Evolutionary conservation across 2,888 invertebrate genomes (phyloP), one percentile per base, ranked within the genome.

Genomic region (Digitonthophagus gazella): DNA sequence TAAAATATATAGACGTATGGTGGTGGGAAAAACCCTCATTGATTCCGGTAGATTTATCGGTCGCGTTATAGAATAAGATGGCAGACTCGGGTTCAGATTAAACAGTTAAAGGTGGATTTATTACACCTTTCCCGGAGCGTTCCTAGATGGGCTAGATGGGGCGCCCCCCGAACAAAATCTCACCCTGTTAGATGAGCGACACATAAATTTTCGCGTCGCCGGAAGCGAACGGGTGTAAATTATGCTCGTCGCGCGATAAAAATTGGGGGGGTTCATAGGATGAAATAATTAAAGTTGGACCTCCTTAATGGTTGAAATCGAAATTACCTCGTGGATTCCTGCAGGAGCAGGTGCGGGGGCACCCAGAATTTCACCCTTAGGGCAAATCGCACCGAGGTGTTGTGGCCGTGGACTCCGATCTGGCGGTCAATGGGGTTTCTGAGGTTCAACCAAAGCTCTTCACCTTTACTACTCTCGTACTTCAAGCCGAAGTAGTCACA

Each of bases 311-410:
- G 1, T 44, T 44, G 3, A 44, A 44, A 44, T 44, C 44, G 15
- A 71, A 70, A 71, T 80, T 82, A 92, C 87, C 93, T 90, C 16
- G 94, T 95, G 56, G 90, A 89, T 79, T 93, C 93, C 82, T 94
- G 93, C 72, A 94, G 88, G 71, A 96, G 87, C 71, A 91, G 88
- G 83, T 95, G 95, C 1, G 95, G 95, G 1, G 93, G 93, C 58
- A 96, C 95, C 93, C 94, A 95, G 85, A 95, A 96, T 83, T 96
- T 96, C 75, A 95, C 93, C 74, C 91, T 85, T 69, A 93, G 84
- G 73, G 90, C 88, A 73, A 93, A 88, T 64, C 91, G 86, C 71
- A 90, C 86, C 55, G 88, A 88, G 55, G 86, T 84, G 4, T 86
- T 84, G 68, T 90, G 89, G 68, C 87, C 87, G 67, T 81, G 80